Base-by-base conservation (phyloP, 1,140 invertebrate genomes). In the Alviniconcha marisindica region DNA sequence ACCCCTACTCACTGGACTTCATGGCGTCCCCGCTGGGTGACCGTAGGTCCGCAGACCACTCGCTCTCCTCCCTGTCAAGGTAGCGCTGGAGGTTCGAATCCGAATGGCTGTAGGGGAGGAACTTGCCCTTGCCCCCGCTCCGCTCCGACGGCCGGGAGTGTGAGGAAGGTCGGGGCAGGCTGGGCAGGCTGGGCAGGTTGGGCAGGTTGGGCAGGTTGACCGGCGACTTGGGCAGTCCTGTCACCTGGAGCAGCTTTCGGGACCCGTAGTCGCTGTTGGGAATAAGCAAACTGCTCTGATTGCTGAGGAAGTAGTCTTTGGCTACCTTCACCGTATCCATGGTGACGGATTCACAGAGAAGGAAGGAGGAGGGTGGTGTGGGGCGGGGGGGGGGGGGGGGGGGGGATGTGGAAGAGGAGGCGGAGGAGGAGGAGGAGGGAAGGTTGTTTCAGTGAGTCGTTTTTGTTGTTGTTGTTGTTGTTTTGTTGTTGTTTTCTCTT, bases 241-340 rank as follows among this genome's bases (percentile, higher is more conserved):
- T 42, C 33, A 90, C 73, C 60, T 87, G 82, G 83, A 90, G 85
- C 44, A 89, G 85, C 84, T 90, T 90, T 66, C 88, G 40, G 36
- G 69, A 38, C 44, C 89, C 89, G 83, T 87, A 90, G 21, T 89
- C 86, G 44, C 87, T 87, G 85, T 88, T 89, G n/a, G 88, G 88
- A 77, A 90, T 84, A 83, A 90, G 87, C 81, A 90, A 76, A 81
- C 84, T 83, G 77, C 87, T 89, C 73, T 90, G 88, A 84, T 86
- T 86, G 79, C 89, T 90, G 42, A 87, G 63, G 84, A 89, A 89
- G 83, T 90, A 90, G 84, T 90, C 89, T 74, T 84, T 86, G 38
- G 87, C 88, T 36, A 90, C 82, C 87, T 90, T 90, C 28, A 85
- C 86, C 33, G 84, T 76, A 88, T 90, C 89, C 89, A 90, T 89